A percentile compares a stretch with the other conserved stretches of the same genome.
Conservation (phyloP, 1,140 invertebrate species). For the Neodiprion fabricii region DNA sequence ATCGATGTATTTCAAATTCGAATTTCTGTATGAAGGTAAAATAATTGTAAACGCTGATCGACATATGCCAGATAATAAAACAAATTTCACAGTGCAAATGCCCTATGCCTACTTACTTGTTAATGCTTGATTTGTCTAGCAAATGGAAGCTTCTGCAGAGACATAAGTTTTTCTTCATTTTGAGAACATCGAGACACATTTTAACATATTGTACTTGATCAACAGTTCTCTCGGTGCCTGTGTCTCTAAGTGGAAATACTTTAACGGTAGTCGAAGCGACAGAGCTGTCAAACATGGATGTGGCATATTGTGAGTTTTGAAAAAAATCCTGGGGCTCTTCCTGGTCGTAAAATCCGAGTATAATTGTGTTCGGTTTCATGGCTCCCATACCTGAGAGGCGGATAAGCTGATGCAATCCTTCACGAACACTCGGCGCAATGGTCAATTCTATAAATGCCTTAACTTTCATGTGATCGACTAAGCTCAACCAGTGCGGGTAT, state of each 20-base stretch:
- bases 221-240: constrained; percentile 43
- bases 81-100: too few species aligned
- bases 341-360: constrained; percentile 88
- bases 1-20: constrained; percentile 84
- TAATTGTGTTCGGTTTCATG: constrained; percentile 98
- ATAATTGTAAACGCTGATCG: background rate
- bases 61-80: too few species aligned
- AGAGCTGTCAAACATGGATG: constrained; percentile 50
- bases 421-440: constrained; percentile 80
- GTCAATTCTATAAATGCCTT: constrained; percentile 98
- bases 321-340: constrained; percentile 79
- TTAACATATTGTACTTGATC: constrained; percentile 79
- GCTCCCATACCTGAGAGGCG: constrained; percentile 94
- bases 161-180: constrained; percentile 94
- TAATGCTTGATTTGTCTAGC: constrained; percentile 77
- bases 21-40: constrained; percentile 55
- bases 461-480: constrained; percentile 88
- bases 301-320: constrained; percentile 55
- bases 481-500: constrained; percentile 84
- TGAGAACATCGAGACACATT: constrained; percentile 85
- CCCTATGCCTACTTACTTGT: constrained; percentile 63
- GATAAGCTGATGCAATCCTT: constrained; percentile 92
- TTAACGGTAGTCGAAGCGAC: constrained; percentile 41
- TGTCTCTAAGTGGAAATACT: constrained; percentile 56
- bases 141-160: constrained; percentile 90